Evolutionary conservation across 2,797 vertebrate species (phyloP).

Genomic region (Scomberomorus guttatus): DNA sequence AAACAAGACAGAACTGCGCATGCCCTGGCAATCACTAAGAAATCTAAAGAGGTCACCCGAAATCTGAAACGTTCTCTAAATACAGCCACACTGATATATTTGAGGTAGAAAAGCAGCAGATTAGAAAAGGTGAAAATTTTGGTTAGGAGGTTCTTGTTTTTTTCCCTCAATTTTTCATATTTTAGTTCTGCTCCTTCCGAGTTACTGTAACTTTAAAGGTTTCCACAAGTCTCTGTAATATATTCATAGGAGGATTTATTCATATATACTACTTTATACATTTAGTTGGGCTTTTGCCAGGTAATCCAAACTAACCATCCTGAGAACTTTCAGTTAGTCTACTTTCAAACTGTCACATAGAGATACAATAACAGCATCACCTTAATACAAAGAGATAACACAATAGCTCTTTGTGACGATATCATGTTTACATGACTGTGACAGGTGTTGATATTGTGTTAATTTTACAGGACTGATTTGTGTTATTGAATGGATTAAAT

Average conservation of each 20-base stretch:
- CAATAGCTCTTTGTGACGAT: background rate
- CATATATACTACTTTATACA: too few relatives aligned
- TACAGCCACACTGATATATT: background rate
- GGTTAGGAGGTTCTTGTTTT: background rate
- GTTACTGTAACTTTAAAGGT: background rate
- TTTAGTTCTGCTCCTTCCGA: background rate
- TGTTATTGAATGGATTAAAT: background rate
- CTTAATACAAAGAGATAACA: background rate
- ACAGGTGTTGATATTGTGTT: background rate
- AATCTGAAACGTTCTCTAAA: background rate
- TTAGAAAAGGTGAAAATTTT: background rate
- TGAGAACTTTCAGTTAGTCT: background rate
- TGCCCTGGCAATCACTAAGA: constrained; percentile 16
- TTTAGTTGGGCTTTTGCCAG: background rate
- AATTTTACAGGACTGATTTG: fast-evolving
- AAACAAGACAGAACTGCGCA: constrained; percentile 29
- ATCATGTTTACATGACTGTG: background rate
- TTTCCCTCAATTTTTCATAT: background rate
- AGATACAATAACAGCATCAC: background rate
- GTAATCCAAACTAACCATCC: background rate
- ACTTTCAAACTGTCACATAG: background rate
- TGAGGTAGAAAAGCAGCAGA: background rate
- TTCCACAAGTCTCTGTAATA: background rate
- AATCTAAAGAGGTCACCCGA: constrained; percentile 3
- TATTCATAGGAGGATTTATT: background rate